phyloP scores from a whole-genome alignment of 2,888 invertebrate species.

The Cephus spinipes region DNA sequence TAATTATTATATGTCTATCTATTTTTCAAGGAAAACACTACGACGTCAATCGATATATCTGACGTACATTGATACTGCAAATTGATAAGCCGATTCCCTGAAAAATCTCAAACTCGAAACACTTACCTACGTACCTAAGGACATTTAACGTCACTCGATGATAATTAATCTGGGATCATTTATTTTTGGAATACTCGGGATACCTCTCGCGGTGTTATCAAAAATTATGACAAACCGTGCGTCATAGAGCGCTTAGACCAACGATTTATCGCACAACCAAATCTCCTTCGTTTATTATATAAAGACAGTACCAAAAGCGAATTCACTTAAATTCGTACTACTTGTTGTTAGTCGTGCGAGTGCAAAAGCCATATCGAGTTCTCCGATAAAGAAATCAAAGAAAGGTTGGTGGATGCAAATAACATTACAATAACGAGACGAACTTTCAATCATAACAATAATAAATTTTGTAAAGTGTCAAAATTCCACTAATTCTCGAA shows the following conservation, averaged over 20 bases:
- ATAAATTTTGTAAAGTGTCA: background rate
- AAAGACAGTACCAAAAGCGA: slow-evolving; percentile 18
- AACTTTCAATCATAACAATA: background rate
- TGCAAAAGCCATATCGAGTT: background rate
- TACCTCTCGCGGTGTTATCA: slow-evolving; percentile 10
- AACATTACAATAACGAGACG: slow-evolving; percentile 12
- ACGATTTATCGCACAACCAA: slow-evolving; percentile 27
- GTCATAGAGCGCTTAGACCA: slow-evolving; percentile 28
- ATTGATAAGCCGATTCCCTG: background rate
- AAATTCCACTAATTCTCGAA: background rate
- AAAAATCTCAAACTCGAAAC: background rate
- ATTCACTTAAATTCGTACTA: background rate
- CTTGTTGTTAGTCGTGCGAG: background rate
- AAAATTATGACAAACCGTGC: slow-evolving; percentile 29
- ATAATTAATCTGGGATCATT: background rate
- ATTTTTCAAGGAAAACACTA: background rate
- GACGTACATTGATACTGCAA: background rate
- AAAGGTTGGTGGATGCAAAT: background rate
- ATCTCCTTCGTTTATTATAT: slow-evolving; percentile 31
- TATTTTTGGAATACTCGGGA: background rate
- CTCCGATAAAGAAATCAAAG: background rate
- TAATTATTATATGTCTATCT: no score
- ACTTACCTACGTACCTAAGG: background rate
- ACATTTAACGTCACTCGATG: background rate
- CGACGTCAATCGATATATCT: background rate